These are phyloP conservation scores for Phrynocephalus vlangalii DNA, from an alignment of 2,797 vertebrate species.

Conservation along the genomic window DNA sequence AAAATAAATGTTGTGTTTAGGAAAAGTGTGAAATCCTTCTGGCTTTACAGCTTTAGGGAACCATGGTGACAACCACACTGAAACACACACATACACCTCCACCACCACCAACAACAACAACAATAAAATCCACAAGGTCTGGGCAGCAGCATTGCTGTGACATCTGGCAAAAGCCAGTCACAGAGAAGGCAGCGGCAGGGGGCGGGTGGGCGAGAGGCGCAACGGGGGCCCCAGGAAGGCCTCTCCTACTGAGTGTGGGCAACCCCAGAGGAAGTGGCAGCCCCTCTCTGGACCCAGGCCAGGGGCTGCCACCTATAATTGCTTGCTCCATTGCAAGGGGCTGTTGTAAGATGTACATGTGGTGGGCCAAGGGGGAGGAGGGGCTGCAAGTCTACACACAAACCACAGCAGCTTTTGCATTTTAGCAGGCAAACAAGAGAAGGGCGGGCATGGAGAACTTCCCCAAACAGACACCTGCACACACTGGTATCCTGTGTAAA, in stretches of 20 bases:
- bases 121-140: conserved; percentile 48
- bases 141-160: conserved; percentile 76
- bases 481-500: not conserved
- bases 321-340: conserved; percentile 56
- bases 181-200: conserved; percentile 43
- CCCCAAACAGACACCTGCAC: not conserved
- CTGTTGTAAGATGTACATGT: not conserved
- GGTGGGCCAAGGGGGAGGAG: not conserved
- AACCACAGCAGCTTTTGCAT: not conserved
- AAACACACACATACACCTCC: conserved; percentile 6
- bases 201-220: conserved; percentile 47
- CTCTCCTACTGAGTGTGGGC: conserved; percentile 77
- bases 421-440: not conserved
- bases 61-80: conserved; percentile 69
- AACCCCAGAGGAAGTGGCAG: conserved; percentile 71
- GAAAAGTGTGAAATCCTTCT: conserved; percentile 76
- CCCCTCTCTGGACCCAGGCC: conserved; percentile 76
- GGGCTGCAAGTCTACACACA: conserved; percentile 12
- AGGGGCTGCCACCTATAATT: conserved; percentile 77
- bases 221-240: conserved; percentile 72
- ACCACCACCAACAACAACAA: no score
- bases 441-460: not conserved
- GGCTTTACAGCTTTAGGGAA: conserved; percentile 76
- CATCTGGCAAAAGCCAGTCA: conserved; percentile 83
- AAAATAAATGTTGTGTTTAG: conserved; percentile 74